Evolutionary conservation across 30 jellyfish, hydroid and myxozoan species (phyloP).

Genomic region (Clytia hemisphaerica): DNA sequence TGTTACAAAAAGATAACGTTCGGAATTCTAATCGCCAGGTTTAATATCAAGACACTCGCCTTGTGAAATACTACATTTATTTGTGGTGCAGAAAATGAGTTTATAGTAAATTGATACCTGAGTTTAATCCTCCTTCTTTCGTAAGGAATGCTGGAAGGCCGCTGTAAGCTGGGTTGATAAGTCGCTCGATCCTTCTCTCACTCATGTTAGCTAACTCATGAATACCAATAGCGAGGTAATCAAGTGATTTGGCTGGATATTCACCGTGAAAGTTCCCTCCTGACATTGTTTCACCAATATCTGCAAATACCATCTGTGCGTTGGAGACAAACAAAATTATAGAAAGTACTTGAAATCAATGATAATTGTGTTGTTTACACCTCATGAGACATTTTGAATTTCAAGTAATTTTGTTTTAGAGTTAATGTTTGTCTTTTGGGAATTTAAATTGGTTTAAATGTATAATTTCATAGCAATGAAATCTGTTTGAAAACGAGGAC

Average conservation of each 20-base stretch:
- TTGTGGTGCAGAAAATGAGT: too few relatives aligned
- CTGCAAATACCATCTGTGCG: constrained; percentile 88
- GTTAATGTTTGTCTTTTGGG: too few relatives aligned
- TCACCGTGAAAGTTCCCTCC: constrained; percentile 98
- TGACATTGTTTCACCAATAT: constrained; percentile 78
- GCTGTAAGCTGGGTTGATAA: constrained; percentile 91
- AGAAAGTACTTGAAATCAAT: background rate
- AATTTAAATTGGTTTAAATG: too few relatives aligned
- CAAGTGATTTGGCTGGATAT: constrained; percentile 95
- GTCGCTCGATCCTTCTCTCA: constrained; percentile 81
- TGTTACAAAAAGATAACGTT: too few relatives aligned
- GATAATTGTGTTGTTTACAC: too few relatives aligned
- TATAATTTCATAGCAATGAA: too few relatives aligned
- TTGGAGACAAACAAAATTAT: background rate
- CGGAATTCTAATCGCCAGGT: too few relatives aligned
- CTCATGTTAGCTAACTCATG: constrained; percentile 94
- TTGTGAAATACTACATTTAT: too few relatives aligned
- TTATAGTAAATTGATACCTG: constrained; percentile 39
- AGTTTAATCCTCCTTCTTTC: constrained; percentile 84
- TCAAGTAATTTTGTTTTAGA: too few relatives aligned
- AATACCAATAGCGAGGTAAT: constrained; percentile 86
- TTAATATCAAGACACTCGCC: too few relatives aligned
- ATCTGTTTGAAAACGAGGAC: too few relatives aligned
- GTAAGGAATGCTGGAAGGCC: constrained; percentile 88
- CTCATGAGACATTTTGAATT: too few relatives aligned